Evolutionary conservation across 2,113 vertebrate species (phyloP).

Genomic region (Antechinus stuartii): DNA sequence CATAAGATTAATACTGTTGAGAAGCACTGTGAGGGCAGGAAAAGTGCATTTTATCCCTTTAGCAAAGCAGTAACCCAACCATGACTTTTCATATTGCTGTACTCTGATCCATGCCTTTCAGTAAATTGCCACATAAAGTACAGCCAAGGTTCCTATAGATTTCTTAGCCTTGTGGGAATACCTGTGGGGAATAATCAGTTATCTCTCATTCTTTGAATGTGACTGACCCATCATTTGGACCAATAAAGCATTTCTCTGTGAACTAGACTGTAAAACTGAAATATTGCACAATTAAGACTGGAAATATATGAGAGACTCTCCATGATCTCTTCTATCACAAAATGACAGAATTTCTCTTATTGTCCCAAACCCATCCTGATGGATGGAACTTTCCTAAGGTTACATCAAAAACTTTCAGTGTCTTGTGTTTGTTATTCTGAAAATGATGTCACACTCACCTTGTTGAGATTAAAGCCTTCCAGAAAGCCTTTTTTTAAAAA

Average conservation of each 20-base stretch:
- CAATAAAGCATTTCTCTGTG: background rate
- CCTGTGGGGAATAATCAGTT: background rate
- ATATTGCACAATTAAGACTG: constrained; percentile 6
- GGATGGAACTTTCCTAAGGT: constrained; percentile 26
- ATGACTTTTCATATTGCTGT: background rate
- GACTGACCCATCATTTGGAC: background rate
- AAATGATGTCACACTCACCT: background rate
- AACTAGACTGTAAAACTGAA: constrained; percentile 35
- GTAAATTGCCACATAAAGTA: background rate
- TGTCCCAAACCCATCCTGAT: background rate
- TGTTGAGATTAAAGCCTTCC: background rate
- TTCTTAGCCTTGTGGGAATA: background rate
- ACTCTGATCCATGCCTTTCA: background rate
- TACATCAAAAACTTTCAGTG: background rate
- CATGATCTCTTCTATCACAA: background rate
- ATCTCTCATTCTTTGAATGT: background rate
- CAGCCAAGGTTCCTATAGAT: background rate
- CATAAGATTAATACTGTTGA: background rate
- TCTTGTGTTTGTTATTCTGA: background rate
- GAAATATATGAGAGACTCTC: constrained; percentile 12
- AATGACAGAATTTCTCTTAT: background rate
- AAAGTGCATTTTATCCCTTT: constrained; percentile 21
- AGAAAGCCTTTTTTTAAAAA: background rate
- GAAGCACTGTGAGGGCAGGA: background rate
- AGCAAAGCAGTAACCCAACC: background rate